phyloP scores from a whole-genome alignment of 30 jellyfish, hydroid and myxozoan genomes.

The Turritopsis dohrnii region DNA sequence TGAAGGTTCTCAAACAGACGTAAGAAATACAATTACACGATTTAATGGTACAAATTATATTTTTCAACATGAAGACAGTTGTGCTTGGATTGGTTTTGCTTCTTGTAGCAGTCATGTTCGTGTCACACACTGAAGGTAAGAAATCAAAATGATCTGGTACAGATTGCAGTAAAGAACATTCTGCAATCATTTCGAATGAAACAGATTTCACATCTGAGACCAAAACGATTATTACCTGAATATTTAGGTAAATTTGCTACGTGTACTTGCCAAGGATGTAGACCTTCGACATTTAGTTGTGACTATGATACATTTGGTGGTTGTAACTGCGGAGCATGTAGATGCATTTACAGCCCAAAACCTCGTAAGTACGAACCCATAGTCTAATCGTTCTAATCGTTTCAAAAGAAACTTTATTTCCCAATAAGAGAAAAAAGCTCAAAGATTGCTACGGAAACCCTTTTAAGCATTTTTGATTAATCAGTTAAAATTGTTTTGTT shows the following conservation, averaged over 20 bases:
- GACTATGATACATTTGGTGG: slow-evolving; percentile 2
- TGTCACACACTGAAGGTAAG: not conserved
- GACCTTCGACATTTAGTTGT: not conserved
- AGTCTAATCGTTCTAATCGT: no score
- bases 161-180: not conserved
- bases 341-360: slow-evolving; percentile 8
- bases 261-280: not conserved
- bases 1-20: no score
- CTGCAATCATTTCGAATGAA: not conserved
- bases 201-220: not conserved
- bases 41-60: no score
- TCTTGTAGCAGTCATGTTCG: not conserved
- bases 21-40: no score
- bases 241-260: not conserved
- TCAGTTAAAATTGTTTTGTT: not conserved
- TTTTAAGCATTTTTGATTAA: no score
- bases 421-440: no score
- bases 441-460: no score
- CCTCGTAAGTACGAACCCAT: not conserved
- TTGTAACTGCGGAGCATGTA: not conserved
- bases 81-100: no score
- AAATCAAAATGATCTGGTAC: not conserved
- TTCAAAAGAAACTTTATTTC: not conserved
- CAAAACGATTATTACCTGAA: not conserved
- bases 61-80: no score